These are phyloP conservation scores for Platygyra sinensis DNA, from an alignment of 64 coral and sea anemone genomes.

Conservation along the genomic window DNA sequence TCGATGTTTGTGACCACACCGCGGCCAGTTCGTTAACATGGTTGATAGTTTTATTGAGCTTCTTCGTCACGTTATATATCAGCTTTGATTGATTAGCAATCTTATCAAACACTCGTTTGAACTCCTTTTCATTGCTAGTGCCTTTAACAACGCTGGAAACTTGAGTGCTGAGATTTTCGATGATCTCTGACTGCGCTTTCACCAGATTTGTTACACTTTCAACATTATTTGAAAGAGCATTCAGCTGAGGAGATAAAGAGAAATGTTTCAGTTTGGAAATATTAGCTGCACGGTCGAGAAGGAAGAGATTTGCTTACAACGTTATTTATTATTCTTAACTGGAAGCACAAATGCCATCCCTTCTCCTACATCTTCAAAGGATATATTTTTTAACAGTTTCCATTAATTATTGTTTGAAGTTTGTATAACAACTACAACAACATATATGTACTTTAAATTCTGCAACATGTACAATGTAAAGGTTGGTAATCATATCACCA, in stretches of 20 bases:
- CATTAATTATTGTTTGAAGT: too few relatives aligned
- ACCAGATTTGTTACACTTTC: constrained; percentile 48
- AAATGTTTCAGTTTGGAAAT: too few relatives aligned
- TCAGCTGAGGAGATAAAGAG: background rate
- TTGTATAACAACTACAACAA: too few relatives aligned
- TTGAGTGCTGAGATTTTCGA: constrained; percentile 54
- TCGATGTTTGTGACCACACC: constrained; percentile 27
- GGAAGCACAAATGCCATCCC: too few relatives aligned
- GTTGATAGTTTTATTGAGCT: constrained; percentile 10
- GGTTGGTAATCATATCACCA: too few relatives aligned
- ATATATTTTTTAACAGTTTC: too few relatives aligned
- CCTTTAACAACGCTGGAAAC: constrained; percentile 6
- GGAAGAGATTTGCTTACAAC: too few relatives aligned
- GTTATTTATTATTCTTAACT: too few relatives aligned
- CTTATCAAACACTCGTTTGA: constrained; percentile 28
- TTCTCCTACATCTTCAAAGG: too few relatives aligned
- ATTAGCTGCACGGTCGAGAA: too few relatives aligned
- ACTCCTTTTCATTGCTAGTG: background rate
- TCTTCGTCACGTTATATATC: background rate
- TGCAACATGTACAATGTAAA: too few relatives aligned
- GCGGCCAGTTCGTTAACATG: constrained; percentile 21
- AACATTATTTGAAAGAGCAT: constrained; percentile 39
- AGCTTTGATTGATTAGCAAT: background rate
- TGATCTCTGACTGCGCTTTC: constrained; percentile 42
- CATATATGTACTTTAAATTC: too few relatives aligned